Evolutionary conservation across 2,888 invertebrate species (phyloP).

Genomic region (Meiosimyza platycephala): DNA sequence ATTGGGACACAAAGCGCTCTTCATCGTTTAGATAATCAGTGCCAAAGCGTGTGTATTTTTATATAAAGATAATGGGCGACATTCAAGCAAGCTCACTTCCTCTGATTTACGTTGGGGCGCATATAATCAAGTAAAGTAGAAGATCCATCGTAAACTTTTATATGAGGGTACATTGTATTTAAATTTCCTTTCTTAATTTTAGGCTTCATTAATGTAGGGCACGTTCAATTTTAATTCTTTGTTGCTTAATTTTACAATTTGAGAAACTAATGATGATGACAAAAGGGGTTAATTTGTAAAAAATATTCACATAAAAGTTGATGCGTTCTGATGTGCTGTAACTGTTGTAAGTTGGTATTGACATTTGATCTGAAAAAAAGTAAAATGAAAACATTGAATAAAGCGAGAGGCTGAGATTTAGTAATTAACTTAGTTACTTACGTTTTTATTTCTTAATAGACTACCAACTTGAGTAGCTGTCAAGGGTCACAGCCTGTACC

Average conservation of each 20-base stretch:
- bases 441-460: too few relatives aligned
- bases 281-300: conserved; percentile 20
- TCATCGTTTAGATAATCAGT: too few relatives aligned
- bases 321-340: conserved; percentile 24
- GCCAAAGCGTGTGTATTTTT: too few relatives aligned
- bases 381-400: too few relatives aligned
- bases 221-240: background rate
- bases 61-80: background rate
- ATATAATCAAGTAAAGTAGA: background rate
- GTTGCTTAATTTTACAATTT: background rate
- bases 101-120: background rate
- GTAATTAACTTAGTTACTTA: too few relatives aligned
- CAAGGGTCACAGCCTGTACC: too few relatives aligned
- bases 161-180: conserved; percentile 27
- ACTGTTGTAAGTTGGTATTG: too few relatives aligned
- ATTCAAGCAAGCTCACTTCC: conserved; percentile 27
- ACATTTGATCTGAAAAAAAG: too few relatives aligned
- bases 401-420: too few relatives aligned
- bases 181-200: background rate
- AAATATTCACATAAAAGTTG: conserved; percentile 12
- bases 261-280: too few relatives aligned
- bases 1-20: too few relatives aligned
- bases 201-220: conserved; percentile 2
- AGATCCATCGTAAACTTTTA: background rate
- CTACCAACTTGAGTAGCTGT: too few relatives aligned